Evolutionary conservation across 2,888 invertebrate species (phyloP).

Genomic region (Oxyteleia sp.): DNA sequence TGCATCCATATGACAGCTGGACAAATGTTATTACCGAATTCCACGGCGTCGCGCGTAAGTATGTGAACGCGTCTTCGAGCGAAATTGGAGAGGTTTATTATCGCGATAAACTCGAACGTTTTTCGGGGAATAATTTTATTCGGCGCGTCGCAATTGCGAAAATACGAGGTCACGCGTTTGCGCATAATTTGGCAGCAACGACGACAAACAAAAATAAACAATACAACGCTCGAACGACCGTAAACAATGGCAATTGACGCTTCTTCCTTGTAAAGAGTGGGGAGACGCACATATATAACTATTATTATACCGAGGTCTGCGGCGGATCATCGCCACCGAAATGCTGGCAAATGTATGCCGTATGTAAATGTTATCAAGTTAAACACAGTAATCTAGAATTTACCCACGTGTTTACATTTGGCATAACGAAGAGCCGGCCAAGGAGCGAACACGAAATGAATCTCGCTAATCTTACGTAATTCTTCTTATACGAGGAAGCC

Average conservation of each 20-base stretch:
- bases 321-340: conserved; percentile 75
- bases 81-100: conserved; percentile 58
- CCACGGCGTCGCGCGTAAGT: too few relatives aligned
- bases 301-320: conserved; percentile 59
- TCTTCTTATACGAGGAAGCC: conserved; percentile 2
- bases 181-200: too few relatives aligned
- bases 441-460: conserved; percentile 51
- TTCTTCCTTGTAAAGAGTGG: too few relatives aligned
- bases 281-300: conserved; percentile 21
- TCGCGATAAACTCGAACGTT: conserved; percentile 25
- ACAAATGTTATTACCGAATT: conserved; percentile 41
- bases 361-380: conserved; percentile 85
- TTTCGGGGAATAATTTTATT: conserved; percentile 19
- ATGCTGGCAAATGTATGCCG: conserved; percentile 82
- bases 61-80: too few relatives aligned
- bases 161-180: too few relatives aligned
- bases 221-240: too few relatives aligned
- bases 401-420: conserved; percentile 81
- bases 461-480: conserved; percentile 46
- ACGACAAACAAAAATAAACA: too few relatives aligned
- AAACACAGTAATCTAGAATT: conserved; percentile 84
- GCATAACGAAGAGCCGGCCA: conserved; percentile 64
- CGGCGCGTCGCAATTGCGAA: background rate
- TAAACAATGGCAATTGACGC: too few relatives aligned
- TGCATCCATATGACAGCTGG: conserved; percentile 20